A percentile compares a stretch with the other conserved stretches of the same genome.
These are phyloP conservation scores for Pomacea canaliculata DNA, from an alignment of 2,888 invertebrate genomes.

Conservation along the genomic window DNA sequence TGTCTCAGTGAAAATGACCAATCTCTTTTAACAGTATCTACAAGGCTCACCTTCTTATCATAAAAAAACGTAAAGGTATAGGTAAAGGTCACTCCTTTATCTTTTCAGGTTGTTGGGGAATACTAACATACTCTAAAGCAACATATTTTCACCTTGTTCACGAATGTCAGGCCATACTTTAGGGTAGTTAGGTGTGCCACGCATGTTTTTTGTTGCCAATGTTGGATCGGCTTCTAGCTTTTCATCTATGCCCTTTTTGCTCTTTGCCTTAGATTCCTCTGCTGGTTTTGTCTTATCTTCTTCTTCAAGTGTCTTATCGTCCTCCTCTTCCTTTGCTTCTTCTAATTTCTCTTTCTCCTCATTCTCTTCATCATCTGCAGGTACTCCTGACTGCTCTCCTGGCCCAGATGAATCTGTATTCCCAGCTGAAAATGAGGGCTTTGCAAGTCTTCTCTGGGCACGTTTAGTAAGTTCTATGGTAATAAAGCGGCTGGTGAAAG, in stretches of 20 bases:
- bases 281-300: neutral
- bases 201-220: neutral
- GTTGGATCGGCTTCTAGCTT: neutral
- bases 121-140: neutral
- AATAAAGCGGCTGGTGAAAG: slow-evolving; percentile 6
- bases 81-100: too few relatives aligned
- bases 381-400: neutral
- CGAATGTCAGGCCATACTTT: neutral
- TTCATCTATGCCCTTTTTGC: neutral
- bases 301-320: neutral
- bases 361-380: neutral
- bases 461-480: slow-evolving; percentile 16
- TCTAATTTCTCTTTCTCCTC: neutral
- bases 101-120: too few relatives aligned
- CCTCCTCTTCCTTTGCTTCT: neutral
- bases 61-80: too few relatives aligned
- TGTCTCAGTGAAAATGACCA: too few relatives aligned
- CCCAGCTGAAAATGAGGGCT: neutral
- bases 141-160: neutral
- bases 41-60: too few relatives aligned
- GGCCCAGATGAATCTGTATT: neutral
- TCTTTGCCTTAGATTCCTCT: neutral
- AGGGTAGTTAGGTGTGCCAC: neutral
- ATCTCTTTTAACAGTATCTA: too few relatives aligned
- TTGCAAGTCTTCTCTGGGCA: neutral